Evolutionary conservation across 2,113 vertebrate genomes (phyloP).

Genomic region (Engystomops pustulosus): DNA sequence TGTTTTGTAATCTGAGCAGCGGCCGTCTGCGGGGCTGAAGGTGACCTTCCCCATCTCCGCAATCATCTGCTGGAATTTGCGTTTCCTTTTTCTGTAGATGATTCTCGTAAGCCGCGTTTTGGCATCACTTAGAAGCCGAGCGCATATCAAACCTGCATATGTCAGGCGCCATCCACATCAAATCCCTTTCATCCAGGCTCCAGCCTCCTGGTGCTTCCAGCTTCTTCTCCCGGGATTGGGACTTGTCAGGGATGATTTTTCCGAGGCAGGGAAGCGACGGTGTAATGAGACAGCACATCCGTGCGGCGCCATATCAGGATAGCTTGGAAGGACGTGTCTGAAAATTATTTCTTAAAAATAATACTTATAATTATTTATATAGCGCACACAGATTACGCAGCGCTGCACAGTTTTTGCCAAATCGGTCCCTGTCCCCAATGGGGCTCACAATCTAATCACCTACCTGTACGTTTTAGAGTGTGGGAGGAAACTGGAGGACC

Average conservation of each 20-base stretch:
- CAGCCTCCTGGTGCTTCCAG: slow-evolving; percentile 68
- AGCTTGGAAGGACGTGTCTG: slow-evolving; percentile 26
- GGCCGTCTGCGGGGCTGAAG: slow-evolving; percentile 69
- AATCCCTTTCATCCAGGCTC: slow-evolving; percentile 74
- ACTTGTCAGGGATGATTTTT: slow-evolving; percentile 83
- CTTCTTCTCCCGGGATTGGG: slow-evolving; percentile 75
- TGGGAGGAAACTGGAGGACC: too few relatives aligned
- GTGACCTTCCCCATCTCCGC: slow-evolving; percentile 79
- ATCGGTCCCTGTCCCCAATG: too few relatives aligned
- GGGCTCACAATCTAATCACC: too few relatives aligned
- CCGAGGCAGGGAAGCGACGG: slow-evolving; percentile 70
- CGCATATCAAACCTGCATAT: slow-evolving; percentile 75
- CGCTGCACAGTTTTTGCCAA: too few relatives aligned
- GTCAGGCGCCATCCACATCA: slow-evolving; percentile 80
- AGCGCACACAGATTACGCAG: too few relatives aligned
- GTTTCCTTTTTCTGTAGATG: slow-evolving; percentile 71
- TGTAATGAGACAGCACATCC: slow-evolving; percentile 74
- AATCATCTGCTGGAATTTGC: slow-evolving; percentile 72
- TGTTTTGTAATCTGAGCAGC: slow-evolving; percentile 60
- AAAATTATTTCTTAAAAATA: not conserved
- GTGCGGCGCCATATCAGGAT: slow-evolving; percentile 64
- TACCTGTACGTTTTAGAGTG: too few relatives aligned
- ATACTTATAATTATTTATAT: too few relatives aligned
- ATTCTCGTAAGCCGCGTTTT: slow-evolving; percentile 71
- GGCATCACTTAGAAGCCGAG: slow-evolving; percentile 70